Percentiles rank a stretch among this genome's conserved stretches.
Conservation (phyloP, 2,888 invertebrate genomes). For the Alsophila aescularia region DNA sequence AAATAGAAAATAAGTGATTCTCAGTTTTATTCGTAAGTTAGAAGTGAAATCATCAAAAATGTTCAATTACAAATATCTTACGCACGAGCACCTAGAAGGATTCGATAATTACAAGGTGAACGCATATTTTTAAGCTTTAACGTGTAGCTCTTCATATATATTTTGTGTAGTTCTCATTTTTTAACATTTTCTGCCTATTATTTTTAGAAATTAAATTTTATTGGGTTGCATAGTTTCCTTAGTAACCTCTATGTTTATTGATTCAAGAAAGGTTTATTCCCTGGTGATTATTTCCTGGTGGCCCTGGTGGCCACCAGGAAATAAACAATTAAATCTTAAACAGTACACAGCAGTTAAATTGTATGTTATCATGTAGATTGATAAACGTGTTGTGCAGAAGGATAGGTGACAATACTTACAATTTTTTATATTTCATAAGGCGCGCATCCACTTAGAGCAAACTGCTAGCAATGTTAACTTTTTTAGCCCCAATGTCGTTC, state of each 20-base stretch:
- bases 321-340: neutral
- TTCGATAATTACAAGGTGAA: constrained; percentile 97
- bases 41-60: constrained; percentile 56
- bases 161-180: neutral
- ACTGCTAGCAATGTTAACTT: too few relatives aligned
- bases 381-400: too few relatives aligned
- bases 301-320: too few relatives aligned
- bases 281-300: too few relatives aligned
- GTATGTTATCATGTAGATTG: neutral
- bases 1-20: constrained; percentile 1
- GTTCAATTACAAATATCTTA: constrained; percentile 91
- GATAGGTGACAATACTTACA: too few relatives aligned
- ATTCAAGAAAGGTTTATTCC: constrained; percentile 23
- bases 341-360: neutral
- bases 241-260: constrained; percentile 57
- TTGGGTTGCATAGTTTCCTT: neutral
- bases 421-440: too few relatives aligned
- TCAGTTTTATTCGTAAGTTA: neutral
- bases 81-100: constrained; percentile 93
- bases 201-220: too few relatives aligned
- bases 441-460: too few relatives aligned
- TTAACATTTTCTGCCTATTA: neutral
- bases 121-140: constrained; percentile 1
- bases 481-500: too few relatives aligned
- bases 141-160: constrained; percentile 6